A percentile compares a stretch with the other conserved stretches of the same genome.
Conservation (phyloP, 2,113 vertebrate species). For the Oncorhynchus gorbuscha region DNA sequence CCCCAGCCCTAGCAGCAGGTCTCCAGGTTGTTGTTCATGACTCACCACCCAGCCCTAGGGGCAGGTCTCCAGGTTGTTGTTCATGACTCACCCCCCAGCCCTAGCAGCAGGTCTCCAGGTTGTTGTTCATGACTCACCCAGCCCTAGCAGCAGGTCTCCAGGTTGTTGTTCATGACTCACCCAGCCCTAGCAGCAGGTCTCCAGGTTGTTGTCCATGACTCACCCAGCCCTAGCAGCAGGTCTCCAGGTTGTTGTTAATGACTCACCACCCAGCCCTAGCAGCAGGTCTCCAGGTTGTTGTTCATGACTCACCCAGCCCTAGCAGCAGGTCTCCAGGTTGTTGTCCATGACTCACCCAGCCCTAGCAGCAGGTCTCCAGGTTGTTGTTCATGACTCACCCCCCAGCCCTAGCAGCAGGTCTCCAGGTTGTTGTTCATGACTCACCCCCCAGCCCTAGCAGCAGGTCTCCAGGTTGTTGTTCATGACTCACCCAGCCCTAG, state of each 20-base stretch:
- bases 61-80: constrained; percentile 83
- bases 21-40: too few species aligned
- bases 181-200: constrained; percentile 47
- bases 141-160: background rate
- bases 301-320: too few species aligned
- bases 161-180: too few species aligned
- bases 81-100: constrained; percentile 78
- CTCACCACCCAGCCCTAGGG: background rate
- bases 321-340: constrained; percentile 78
- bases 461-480: constrained; percentile 85
- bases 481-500: constrained; percentile 70
- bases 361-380: constrained; percentile 71
- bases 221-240: constrained; percentile 8
- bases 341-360: constrained; percentile 84
- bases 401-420: background rate
- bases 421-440: constrained; percentile 94
- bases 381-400: constrained; percentile 89
- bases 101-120: constrained; percentile 76
- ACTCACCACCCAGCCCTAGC: constrained; percentile 38
- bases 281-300: too few species aligned
- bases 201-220: constrained; percentile 92
- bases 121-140: constrained; percentile 87
- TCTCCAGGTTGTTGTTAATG: constrained; percentile 93
- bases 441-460: background rate
- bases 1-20: too few species aligned